These are phyloP conservation scores for Cydia pomonella DNA, from an alignment of 1,140 invertebrate genomes.

Conservation along the genomic window DNA sequence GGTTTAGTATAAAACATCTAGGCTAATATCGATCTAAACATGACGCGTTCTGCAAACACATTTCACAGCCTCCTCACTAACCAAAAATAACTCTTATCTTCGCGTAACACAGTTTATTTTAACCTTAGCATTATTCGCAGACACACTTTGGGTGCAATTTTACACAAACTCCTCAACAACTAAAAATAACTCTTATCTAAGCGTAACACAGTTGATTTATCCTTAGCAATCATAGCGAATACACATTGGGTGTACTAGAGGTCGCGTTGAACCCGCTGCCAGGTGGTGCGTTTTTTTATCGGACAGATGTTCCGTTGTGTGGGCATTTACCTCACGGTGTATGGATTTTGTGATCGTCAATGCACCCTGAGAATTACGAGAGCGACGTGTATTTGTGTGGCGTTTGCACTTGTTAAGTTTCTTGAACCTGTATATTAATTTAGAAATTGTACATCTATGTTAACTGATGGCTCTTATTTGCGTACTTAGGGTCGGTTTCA, in stretches of 20 bases:
- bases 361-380: background rate
- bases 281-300: conserved; percentile 49
- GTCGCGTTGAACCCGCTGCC: conserved; percentile 33
- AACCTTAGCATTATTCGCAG: too few species aligned
- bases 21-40: conserved; percentile 9
- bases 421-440: background rate
- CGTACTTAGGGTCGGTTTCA: too few species aligned
- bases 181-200: background rate
- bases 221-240: background rate
- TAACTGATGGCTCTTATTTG: too few species aligned
- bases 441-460: too few species aligned
- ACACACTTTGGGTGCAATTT: too few species aligned
- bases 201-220: background rate
- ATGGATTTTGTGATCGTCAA: conserved; percentile 15
- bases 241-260: background rate
- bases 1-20: background rate
- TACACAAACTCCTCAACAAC: background rate
- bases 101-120: background rate
- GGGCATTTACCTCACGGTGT: conserved; percentile 44
- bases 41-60: background rate
- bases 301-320: conserved; percentile 43
- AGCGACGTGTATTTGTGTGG: background rate
- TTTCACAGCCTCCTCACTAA: background rate
- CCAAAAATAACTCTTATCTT: background rate
- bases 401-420: background rate